phyloP scores from a whole-genome alignment of 2,797 vertebrate genomes.

The Coregonus suidteri region DNA sequence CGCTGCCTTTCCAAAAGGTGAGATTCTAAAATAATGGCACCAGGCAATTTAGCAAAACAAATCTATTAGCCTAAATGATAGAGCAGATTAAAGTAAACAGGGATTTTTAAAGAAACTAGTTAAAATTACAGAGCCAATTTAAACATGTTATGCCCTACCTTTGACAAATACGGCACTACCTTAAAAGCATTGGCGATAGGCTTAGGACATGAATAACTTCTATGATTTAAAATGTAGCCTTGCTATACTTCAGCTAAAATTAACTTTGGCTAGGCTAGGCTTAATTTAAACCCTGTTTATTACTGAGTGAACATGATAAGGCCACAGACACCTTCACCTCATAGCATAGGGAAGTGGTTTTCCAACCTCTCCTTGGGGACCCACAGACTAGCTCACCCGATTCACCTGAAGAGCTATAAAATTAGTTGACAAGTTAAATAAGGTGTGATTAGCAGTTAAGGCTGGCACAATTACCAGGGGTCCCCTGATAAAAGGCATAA shows the following conservation, averaged over 20 bases:
- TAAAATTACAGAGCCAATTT: neutral
- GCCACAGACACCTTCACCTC: too few relatives aligned
- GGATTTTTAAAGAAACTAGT: neutral
- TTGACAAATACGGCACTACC: neutral
- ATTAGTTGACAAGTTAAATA: neutral
- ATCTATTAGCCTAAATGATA: neutral
- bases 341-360: neutral
- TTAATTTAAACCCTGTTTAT: too few relatives aligned
- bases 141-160: neutral
- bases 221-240: too few relatives aligned
- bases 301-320: too few relatives aligned
- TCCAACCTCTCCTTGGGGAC: neutral
- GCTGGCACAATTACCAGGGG: too few relatives aligned
- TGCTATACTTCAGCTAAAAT: too few relatives aligned
- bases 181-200: neutral
- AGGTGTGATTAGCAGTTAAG: too few relatives aligned
- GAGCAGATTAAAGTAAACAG: neutral
- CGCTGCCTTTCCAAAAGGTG: neutral
- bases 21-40: constrained; percentile 4
- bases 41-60: neutral
- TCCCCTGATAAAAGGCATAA: too few relatives aligned
- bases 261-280: too few relatives aligned
- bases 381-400: neutral
- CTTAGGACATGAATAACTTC: neutral
- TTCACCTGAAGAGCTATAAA: neutral